Evolutionary conservation across 2,797 vertebrate species (phyloP).

Genomic region (Paratrypauchen microcephalus): DNA sequence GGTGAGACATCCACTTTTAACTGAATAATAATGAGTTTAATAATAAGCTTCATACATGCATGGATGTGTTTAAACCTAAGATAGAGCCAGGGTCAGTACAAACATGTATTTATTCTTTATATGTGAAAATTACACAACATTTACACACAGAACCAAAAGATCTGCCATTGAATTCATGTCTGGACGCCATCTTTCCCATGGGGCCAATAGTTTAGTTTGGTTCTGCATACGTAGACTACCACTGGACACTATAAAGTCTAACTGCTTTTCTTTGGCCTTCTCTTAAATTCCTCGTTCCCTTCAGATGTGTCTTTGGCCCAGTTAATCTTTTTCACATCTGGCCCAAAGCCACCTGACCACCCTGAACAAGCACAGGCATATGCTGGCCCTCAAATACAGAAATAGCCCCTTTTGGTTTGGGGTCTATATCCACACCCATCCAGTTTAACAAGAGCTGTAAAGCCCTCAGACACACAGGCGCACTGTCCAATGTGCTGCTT

Average conservation of each 20-base stretch:
- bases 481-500: conserved; percentile 26
- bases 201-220: neutral
- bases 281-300: neutral
- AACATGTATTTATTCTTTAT: no score
- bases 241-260: conserved; percentile 1
- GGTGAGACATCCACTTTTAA: neutral
- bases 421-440: conserved; percentile 26
- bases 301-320: conserved; percentile 34
- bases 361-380: conserved; percentile 14
- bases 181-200: no score
- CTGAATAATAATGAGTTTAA: neutral
- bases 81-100: no score
- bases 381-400: conserved; percentile 16
- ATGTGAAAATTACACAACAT: no score
- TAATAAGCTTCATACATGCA: no score
- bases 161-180: neutral
- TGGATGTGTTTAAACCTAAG: neutral
- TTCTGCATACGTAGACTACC: neutral
- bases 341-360: conserved; percentile 40
- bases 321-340: conserved; percentile 50
- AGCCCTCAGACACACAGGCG: conserved; percentile 31
- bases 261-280: neutral
- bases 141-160: neutral
- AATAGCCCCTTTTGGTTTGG: conserved; percentile 25
- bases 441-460: conserved; percentile 53